Conservation (phyloP, 2,797 vertebrate genomes). For the Strix occidentalis region DNA sequence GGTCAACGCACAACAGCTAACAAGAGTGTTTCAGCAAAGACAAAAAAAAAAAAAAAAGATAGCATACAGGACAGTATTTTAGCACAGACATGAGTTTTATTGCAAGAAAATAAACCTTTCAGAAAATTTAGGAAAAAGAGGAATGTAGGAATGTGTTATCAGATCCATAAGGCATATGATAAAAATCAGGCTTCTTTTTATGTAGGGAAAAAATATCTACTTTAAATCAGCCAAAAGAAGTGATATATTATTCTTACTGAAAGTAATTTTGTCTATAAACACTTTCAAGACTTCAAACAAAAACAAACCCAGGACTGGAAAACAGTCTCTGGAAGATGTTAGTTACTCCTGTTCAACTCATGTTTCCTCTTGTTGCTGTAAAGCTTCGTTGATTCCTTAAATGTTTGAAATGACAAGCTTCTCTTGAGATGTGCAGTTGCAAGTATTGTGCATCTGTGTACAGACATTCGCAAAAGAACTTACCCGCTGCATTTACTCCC, state of each 20-base stretch:
- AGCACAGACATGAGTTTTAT: not conserved
- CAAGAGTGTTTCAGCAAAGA: not conserved
- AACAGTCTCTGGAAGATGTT: not conserved
- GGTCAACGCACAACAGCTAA: slow-evolving; percentile 37
- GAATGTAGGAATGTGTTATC: not conserved
- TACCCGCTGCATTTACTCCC: not conserved
- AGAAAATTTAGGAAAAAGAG: not conserved
- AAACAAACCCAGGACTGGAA: not conserved
- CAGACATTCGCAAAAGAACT: not conserved
- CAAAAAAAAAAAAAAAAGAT: not conserved
- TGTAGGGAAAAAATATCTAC: not conserved
- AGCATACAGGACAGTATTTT: not conserved
- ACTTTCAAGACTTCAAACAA: not conserved
- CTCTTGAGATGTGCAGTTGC: not conserved
- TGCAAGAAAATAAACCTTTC: not conserved
- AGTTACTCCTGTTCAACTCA: not conserved
- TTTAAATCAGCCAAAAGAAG: not conserved
- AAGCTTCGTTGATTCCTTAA: slow-evolving; percentile 43
- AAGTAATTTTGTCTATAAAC: not conserved
- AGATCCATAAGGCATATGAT: not conserved
- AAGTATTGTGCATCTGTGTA: not conserved
- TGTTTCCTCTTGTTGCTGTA: slow-evolving; percentile 35
- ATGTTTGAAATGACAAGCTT: not conserved
- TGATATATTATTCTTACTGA: not conserved
- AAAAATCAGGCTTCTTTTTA: not conserved